These are phyloP conservation scores for Scaptomyza flava DNA, from an alignment of 2,888 invertebrate genomes.

Conservation along the genomic window DNA sequence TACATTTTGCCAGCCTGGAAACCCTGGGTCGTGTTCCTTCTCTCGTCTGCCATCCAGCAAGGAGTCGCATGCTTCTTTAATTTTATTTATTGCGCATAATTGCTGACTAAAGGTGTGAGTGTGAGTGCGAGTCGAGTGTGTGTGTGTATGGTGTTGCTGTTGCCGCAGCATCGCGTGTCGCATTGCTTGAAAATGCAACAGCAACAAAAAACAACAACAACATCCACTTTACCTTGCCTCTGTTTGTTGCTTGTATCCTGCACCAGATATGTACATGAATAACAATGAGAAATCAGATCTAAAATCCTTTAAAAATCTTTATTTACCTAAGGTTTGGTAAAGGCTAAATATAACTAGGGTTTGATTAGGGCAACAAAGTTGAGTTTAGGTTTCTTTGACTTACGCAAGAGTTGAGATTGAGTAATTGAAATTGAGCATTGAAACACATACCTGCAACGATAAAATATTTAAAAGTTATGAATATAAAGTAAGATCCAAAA, in stretches of 20 bases:
- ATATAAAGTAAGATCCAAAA: background rate
- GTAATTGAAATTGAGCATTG: background rate
- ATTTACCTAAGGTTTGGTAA: too few species aligned
- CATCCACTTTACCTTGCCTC: slow-evolving; percentile 1
- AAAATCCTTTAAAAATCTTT: too few species aligned
- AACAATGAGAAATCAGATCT: background rate
- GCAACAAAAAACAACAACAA: slow-evolving; percentile 17
- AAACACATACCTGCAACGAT: slow-evolving; percentile 70
- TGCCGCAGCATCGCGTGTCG: slow-evolving; percentile 74
- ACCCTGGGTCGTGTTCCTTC: slow-evolving; percentile 9
- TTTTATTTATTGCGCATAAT: slow-evolving; percentile 78
- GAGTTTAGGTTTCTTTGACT: slow-evolving; percentile 27
- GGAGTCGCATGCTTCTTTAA: slow-evolving; percentile 67
- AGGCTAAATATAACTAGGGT: too few species aligned
- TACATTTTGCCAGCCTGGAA: slow-evolving; percentile 71
- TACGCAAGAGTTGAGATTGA: slow-evolving; percentile 28
- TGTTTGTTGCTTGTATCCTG: slow-evolving; percentile 10
- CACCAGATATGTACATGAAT: background rate
- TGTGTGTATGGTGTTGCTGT: slow-evolving; percentile 31
- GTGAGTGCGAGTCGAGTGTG: slow-evolving; percentile 1
- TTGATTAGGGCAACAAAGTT: too few species aligned
- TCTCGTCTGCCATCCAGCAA: slow-evolving; percentile 11
- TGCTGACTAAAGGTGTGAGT: slow-evolving; percentile 60
- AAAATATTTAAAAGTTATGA: slow-evolving; percentile 19
- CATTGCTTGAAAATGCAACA: slow-evolving; percentile 67